Evolutionary conservation across 2,888 invertebrate genomes (phyloP), one percentile per base, ranked within the genome.

Genomic region (Halictus quadricinctus): DNA sequence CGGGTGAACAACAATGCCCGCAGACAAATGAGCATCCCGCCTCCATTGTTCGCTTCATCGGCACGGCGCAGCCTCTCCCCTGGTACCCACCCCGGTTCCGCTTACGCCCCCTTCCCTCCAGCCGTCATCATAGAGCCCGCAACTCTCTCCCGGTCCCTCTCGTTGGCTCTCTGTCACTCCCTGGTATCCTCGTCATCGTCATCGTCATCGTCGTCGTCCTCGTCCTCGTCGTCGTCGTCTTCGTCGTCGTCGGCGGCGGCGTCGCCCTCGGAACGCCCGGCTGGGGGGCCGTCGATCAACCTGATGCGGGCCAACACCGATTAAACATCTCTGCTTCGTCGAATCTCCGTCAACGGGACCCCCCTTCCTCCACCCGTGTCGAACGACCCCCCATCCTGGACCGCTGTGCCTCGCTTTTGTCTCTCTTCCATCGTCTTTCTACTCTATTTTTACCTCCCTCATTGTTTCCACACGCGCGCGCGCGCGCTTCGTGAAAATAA

Each of bases 11-110:
- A 94, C 94, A 94, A 94, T 94, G 93, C 94, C 93, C 92, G 93
- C 94, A 94, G 94, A 94, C 94, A 94, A 94, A 94, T 94, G 94
- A 94, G 94, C 94, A 94, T 94, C 94, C 94, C 94, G 94, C 94
- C 93, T 94, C 93, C 93, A 94, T 94, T 94, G 94, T 94, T 94
- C 93, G 92, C 90, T 92, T 91, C 91, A 91, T 93, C 93, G 93
- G 92, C 92, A 92, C 91, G 88, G 92, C 88, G 89, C 89, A 91
- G 88, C 91, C 90, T 91, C 91, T 91, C 91, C 87, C 88, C 85
- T 82, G 89, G 87, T 90, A 88, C 88, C 88, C 88, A 87, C 88
- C 88, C 88, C 79, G 88, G 76, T 88, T 88, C 88, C 88, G 86
- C 90, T 88, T 85, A 83, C 87, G 87, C 76, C 79, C 80, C 84